These are phyloP conservation scores for Drusus annulatus DNA, from an alignment of 1,140 invertebrate species.

Conservation along the genomic window DNA sequence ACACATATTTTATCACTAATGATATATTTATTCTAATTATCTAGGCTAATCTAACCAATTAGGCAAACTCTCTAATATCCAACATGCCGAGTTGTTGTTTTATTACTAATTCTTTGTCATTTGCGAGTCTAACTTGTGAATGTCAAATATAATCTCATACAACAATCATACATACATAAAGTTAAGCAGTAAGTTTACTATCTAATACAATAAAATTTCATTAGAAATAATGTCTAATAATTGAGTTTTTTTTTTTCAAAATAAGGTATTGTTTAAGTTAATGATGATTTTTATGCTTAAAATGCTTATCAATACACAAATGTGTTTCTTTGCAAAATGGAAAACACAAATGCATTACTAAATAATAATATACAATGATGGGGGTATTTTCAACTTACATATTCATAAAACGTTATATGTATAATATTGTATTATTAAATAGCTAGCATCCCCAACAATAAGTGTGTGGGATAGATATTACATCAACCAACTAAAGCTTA, in stretches of 20 bases:
- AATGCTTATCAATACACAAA: neutral
- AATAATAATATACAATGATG: neutral
- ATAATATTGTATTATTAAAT: neutral
- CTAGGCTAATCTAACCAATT: conserved; percentile 14
- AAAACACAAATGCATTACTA: neutral
- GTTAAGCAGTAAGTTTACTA: neutral
- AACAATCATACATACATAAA: neutral
- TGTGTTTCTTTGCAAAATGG: neutral
- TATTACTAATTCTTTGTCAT: conserved; percentile 24
- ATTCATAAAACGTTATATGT: neutral
- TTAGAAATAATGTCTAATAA: neutral
- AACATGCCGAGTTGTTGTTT: conserved; percentile 16
- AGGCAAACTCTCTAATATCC: neutral
- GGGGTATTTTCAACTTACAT: neutral
- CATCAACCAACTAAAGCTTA: neutral
- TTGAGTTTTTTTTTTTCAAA: neutral
- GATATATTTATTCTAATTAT: conserved; percentile 22
- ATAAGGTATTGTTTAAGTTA: neutral
- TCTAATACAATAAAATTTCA: neutral
- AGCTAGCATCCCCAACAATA: neutral
- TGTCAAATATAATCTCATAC: too few species aligned
- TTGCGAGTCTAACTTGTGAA: neutral
- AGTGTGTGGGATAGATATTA: too few species aligned
- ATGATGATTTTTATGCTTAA: neutral
- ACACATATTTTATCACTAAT: conserved; percentile 12